Base-by-base conservation (phyloP, 2,888 invertebrate genomes). In the Stenoptilia bipunctidactyla region DNA sequence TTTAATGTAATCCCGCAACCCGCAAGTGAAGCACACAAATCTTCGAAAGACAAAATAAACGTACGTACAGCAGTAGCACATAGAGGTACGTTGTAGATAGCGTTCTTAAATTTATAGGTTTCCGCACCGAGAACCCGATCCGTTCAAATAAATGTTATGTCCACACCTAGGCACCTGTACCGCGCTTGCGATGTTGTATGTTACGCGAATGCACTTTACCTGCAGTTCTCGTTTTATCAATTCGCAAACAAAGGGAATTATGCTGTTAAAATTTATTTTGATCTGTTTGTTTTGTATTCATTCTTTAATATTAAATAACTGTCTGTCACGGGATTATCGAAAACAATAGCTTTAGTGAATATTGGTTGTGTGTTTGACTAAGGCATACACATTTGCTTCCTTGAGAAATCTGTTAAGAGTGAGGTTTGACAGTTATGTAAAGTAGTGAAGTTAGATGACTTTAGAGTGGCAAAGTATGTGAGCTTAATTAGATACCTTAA, bases 91-190 rank as follows among this genome's bases (percentile, higher is more conserved):
- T 39, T 37, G 27, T 45, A 47, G 53, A 52, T 52, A 53, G 47
- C 44, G 44, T 40, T 30, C 39, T 10, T 13, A 46, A 52, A 55
- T 55, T 53, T 55, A 55, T 55, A 41, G 53, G 43, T 49, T 48
- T 48, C 48, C 30, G n/a, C 30, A n/a, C 30, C 30, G 30, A 12
- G 9, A 12, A 12, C 25, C 9, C 30, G 30, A 30, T 30, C n/a
- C n/a, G 30, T 30, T 30, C 30, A 30, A 30, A 30, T 30, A 30
- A 30, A 30, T 30, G 30, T 30, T 30, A 30, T 8, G 6, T 30
- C 30, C 30, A 30, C 30, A 30, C 30, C 30, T 30, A 12, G 2
- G 2, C 30, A 30, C 30, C 9, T 30, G 12, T 12, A 30, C 30
- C 9, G 3, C 4, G 30, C 30, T 12, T 3, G 12, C 12, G 9